Evolutionary conservation across 2,888 invertebrate genomes (phyloP).

Genomic region (Neuroscelio doddi): DNA sequence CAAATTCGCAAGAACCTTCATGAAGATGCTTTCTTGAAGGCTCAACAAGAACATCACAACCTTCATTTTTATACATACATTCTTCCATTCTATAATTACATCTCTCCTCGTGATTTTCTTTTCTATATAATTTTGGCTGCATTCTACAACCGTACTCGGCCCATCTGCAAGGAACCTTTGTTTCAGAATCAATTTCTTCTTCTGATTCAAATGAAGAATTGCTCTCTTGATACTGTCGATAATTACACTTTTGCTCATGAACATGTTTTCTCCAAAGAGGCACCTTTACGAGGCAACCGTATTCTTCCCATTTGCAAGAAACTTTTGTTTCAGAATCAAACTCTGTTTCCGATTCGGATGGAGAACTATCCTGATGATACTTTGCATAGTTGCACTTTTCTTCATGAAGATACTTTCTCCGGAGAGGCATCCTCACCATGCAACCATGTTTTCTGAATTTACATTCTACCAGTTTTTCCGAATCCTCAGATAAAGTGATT

Average conservation of each 20-base stretch:
- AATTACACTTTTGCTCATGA: constrained; percentile 64
- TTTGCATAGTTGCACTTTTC: constrained; percentile 55
- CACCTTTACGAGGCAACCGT: constrained; percentile 59
- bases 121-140: constrained; percentile 50
- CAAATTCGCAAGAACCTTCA: constrained; percentile 50
- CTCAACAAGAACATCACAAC: constrained; percentile 51
- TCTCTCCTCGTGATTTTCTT: constrained; percentile 56
- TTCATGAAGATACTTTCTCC: constrained; percentile 55
- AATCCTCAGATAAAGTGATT: constrained; percentile 41
- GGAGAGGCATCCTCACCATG: constrained; percentile 59
- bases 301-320: constrained; percentile 55
- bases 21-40: constrained; percentile 51
- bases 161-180: constrained; percentile 56
- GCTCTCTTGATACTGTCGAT: constrained; percentile 18
- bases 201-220: background rate
- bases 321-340: constrained; percentile 48
- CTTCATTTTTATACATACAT: constrained; percentile 52
- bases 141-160: constrained; percentile 58
- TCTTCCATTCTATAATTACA: constrained; percentile 58
- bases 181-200: constrained; percentile 43
- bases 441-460: constrained; percentile 57
- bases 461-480: constrained; percentile 57
- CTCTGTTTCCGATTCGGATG: constrained; percentile 3
- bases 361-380: background rate
- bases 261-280: constrained; percentile 46